These are phyloP conservation scores for Rhynchomys soricoides DNA, from an alignment of 2,113 vertebrate species.

Conservation along the genomic window DNA sequence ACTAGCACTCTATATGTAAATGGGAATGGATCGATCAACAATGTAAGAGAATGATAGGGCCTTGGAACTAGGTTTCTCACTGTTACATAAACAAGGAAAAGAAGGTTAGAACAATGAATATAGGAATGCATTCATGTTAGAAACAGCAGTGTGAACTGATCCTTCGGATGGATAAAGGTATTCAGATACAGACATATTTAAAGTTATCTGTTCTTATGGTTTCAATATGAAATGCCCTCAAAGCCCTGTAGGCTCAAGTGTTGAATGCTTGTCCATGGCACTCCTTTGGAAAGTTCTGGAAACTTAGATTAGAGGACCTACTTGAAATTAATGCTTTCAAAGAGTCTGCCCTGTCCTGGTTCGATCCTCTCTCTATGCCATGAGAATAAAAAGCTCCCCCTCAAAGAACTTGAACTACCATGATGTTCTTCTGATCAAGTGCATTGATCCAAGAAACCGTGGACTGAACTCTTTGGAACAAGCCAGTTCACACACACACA, in stretches of 20 bases:
- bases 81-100: background rate
- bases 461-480: background rate
- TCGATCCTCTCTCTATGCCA: background rate
- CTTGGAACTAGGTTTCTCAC: background rate
- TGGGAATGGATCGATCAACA: background rate
- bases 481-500: background rate
- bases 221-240: background rate
- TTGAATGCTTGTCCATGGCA: background rate
- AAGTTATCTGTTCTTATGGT: background rate
- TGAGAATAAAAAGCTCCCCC: background rate
- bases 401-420: background rate
- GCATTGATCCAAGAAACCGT: background rate
- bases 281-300: background rate
- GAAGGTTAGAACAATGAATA: background rate
- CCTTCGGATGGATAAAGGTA: background rate
- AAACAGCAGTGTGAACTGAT: background rate
- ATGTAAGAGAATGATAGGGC: background rate
- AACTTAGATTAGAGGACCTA: background rate
- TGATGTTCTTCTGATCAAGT: background rate
- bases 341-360: background rate
- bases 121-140: background rate
- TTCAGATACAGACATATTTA: background rate
- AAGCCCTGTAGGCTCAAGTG: background rate
- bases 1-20: too few relatives aligned
- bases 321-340: background rate